phyloP scores from a whole-genome alignment of 2,888 invertebrate genomes.

The Gisinianus flammeolus region DNA sequence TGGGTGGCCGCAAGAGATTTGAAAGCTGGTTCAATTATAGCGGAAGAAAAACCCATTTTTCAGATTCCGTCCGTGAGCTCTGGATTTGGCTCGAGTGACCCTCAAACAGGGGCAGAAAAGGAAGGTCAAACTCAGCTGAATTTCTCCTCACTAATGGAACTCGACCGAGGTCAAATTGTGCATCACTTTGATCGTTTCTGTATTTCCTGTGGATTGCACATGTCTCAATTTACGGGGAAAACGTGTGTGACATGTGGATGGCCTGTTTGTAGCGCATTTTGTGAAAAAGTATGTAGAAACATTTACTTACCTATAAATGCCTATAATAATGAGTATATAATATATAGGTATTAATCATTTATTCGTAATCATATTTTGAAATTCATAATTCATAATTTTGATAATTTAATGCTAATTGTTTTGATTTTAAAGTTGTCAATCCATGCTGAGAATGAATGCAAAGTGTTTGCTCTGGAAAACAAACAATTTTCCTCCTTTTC shows the following conservation, averaged over 20 bases:
- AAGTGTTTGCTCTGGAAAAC: background rate
- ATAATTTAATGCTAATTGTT: background rate
- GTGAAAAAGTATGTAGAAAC: background rate
- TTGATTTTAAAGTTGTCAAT: background rate
- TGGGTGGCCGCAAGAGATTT: background rate
- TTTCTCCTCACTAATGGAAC: too few relatives aligned
- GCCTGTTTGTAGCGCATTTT: background rate
- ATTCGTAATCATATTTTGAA: background rate
- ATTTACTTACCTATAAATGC: background rate
- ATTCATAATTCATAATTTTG: background rate
- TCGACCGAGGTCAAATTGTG: too few relatives aligned
- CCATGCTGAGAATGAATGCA: background rate
- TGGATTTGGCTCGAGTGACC: background rate
- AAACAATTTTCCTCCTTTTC: background rate
- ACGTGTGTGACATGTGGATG: background rate
- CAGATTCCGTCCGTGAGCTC: background rate
- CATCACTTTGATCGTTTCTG: too few relatives aligned
- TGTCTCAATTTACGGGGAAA: too few relatives aligned
- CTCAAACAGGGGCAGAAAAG: background rate
- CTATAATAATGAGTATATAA: background rate
- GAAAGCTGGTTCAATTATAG: background rate
- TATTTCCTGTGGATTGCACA: too few relatives aligned
- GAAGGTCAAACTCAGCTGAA: background rate
- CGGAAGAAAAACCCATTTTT: background rate
- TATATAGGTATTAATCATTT: background rate